A percentile compares a stretch with the other conserved stretches of the same genome.
Conservation (phyloP, 2,888 invertebrate species). For the Patella pellucida region DNA sequence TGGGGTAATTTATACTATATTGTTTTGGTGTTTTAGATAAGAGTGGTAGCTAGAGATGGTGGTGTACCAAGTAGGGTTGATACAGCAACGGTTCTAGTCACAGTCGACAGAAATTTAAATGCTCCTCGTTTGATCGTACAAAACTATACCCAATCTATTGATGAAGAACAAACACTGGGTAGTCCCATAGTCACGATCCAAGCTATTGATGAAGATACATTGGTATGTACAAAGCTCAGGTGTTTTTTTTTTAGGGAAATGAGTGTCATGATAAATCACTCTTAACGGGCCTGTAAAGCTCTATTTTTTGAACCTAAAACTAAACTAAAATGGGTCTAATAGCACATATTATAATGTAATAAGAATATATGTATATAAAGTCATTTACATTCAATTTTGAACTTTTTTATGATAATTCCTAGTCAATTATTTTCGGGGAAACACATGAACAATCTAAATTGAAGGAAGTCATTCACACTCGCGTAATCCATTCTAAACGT, state of each 20-base stretch:
- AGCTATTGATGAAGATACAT: constrained; percentile 54
- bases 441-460: too few species aligned
- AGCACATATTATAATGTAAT: too few species aligned
- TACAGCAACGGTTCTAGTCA: constrained; percentile 31
- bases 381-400: too few species aligned
- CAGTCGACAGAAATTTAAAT: constrained; percentile 42
- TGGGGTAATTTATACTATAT: too few species aligned
- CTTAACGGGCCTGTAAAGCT: background rate
- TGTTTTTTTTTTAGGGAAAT: background rate
- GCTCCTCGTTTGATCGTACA: constrained; percentile 45
- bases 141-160: constrained; percentile 52
- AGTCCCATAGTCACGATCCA: constrained; percentile 42
- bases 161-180: constrained; percentile 55
- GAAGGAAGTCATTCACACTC: too few species aligned
- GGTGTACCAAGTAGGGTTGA: constrained; percentile 26
- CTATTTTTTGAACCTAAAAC: too few species aligned
- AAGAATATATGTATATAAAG: too few species aligned
- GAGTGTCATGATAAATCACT: background rate
- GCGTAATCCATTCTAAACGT: too few species aligned
- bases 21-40: constrained; percentile 17
- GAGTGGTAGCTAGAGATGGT: constrained; percentile 24
- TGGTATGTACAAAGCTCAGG: constrained; percentile 37
- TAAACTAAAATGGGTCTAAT: too few species aligned
- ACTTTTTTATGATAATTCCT: too few species aligned
- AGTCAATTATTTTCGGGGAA: too few species aligned